Base-by-base conservation (phyloP, 2,113 vertebrate species). In the Phainopepla nitens region DNA sequence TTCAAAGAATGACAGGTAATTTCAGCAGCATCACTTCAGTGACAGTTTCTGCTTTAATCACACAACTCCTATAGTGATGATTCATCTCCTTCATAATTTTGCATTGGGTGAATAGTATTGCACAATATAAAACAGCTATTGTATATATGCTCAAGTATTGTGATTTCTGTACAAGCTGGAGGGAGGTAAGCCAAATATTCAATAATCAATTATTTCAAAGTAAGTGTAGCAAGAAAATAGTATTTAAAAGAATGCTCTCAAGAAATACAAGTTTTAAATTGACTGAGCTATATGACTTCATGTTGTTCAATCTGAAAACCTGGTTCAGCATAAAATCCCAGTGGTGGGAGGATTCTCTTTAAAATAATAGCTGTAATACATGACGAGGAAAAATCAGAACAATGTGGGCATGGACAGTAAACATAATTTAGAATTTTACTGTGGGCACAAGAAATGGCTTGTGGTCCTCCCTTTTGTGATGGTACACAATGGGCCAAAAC, bases 1-100 rank as follows among this genome's bases (percentile, higher is more conserved):
- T 93, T 35, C 45, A 50, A 13, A 85, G 73, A 87, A 50, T 97
- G 93, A 95, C 93, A 95, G 86, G 79, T 92, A 94, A 96, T 95
- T 95, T 94, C 83, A 69, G n/a, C 83, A 56, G 57, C 77, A 82
- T 83, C 54, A 66, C 82, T 89, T 87, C 36, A 65, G 77, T 93
- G 89, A 69, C 76, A 86, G 64, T 75, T 95, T 87, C 87, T 93
- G 64, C 83, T 93, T 93, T 90, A 91, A 85, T 92, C 62, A 69
- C 79, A 60, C 35, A 64, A 51, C 51, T 93, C 53, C 72, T 49
- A 14, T 42, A 64, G 91, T 75, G 82, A 72, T 93, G 95, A 94
- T 91, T 96, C 95, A 93, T 47, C 69, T 93, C 49, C 80, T 89
- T 91, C 53, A 68, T 84, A 45, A 84, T 91, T 93, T 72, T 94